Evolutionary conservation across 2,888 invertebrate species (phyloP).

Genomic region (Scaptomyza flava): DNA sequence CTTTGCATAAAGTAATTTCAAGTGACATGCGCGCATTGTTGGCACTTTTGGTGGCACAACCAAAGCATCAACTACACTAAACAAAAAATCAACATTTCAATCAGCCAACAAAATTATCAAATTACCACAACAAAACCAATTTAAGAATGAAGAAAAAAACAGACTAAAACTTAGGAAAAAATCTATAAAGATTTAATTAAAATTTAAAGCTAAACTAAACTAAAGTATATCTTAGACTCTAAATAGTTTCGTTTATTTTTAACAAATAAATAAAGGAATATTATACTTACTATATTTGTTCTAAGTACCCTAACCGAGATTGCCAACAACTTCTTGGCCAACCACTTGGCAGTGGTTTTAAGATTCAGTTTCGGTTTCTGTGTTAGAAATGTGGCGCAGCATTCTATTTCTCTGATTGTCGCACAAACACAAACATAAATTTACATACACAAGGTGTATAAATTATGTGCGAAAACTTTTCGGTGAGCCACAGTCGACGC

Average conservation of each 20-base stretch:
- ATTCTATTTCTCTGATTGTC: slow-evolving; percentile 69
- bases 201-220: too few relatives aligned
- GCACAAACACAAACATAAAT: slow-evolving; percentile 23
- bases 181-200: too few relatives aligned
- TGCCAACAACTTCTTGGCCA: neutral
- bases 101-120: too few relatives aligned
- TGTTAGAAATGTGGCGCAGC: neutral
- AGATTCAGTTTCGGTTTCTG: slow-evolving; percentile 1
- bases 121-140: too few relatives aligned
- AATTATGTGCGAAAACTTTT: slow-evolving; percentile 63
- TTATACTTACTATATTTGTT: too few relatives aligned
- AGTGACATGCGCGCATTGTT: slow-evolving; percentile 65
- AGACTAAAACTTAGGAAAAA: too few relatives aligned
- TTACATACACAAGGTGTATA: slow-evolving; percentile 34
- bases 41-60: slow-evolving; percentile 50
- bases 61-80: slow-evolving; percentile 8
- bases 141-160: neutral
- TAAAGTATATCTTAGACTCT: too few relatives aligned
- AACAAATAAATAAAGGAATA: too few relatives aligned
- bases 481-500: slow-evolving; percentile 35
- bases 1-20: slow-evolving; percentile 68
- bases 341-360: neutral
- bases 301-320: neutral
- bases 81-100: neutral
- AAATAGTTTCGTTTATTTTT: too few relatives aligned